Conservation (phyloP, 2,888 invertebrate species). For the Tetheella fluctuosa region DNA sequence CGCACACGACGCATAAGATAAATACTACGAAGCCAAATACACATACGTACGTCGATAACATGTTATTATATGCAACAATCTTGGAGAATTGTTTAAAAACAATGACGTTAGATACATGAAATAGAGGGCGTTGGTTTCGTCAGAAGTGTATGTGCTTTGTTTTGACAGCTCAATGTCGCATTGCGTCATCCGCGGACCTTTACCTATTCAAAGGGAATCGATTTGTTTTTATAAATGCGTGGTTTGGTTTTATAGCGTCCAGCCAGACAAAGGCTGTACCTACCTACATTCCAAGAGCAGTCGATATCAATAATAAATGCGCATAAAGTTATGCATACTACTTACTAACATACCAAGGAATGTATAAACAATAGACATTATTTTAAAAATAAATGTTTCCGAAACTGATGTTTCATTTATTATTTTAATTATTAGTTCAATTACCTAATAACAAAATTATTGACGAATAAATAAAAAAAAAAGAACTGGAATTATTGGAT, state of each 20-base stretch:
- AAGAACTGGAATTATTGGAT: no score
- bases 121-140: slow-evolving; percentile 42
- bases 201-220: background rate
- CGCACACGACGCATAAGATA: slow-evolving; percentile 23
- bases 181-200: slow-evolving; percentile 47
- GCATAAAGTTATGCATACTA: background rate
- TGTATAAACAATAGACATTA: background rate
- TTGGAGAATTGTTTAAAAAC: background rate
- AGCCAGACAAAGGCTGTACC: background rate
- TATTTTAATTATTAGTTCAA: no score
- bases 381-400: no score
- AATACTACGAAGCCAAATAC: background rate
- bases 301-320: background rate
- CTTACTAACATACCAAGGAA: background rate
- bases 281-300: background rate
- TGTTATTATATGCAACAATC: background rate
- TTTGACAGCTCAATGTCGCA: slow-evolving; percentile 54
- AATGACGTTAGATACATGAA: slow-evolving; percentile 18
- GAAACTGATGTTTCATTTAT: no score
- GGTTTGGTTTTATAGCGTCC: background rate
- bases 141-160: slow-evolving; percentile 33
- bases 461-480: no score
- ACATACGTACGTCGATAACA: background rate
- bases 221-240: background rate
- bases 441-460: no score